Base-by-base conservation (phyloP, 2,888 invertebrate genomes). In the Melinopterus prodromus region DNA sequence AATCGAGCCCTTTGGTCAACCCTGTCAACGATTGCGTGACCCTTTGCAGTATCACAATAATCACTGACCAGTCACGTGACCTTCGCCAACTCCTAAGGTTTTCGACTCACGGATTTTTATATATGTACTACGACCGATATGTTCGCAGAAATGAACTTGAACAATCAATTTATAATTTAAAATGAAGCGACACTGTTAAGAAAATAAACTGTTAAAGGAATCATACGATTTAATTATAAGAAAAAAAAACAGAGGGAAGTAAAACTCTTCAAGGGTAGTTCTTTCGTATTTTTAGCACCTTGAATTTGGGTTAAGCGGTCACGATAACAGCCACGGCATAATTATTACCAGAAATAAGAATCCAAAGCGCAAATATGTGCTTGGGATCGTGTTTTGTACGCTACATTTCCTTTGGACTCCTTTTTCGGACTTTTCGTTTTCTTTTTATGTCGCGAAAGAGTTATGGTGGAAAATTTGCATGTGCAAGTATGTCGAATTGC, bases 21-120 rank as follows among this genome's bases (percentile, higher is more conserved):
- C 35, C 35, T 80, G 80, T 77, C 37, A n/a, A n/a, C 16, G 80
- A 79, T 88, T 83, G 88, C 88, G 87, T 88, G 88, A 85, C 86
- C 83, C 81, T 78, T 84, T 81, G 82, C 85, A 86, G 84, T 87
- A 87, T 86, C 85, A 85, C 82, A 86, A 84, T 82, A 85, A 86
- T 85, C 85, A 84, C 86, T 86, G 86, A 85, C 86, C 86, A 84
- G 83, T 86, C 87, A 88, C 86, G 87, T 86, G 87, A 87, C 83
- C 81, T 81, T 78, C 80, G 37, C 77, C 36, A 77, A 77, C 70
- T 76, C 71, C 71, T 79, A 79, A 80, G 71, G 77, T 37, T 80
- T 72, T 80, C 15, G 71, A 79, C 70, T 37, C 7, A 38, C 16
- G 70, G 15, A 77, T 77, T 77, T 77, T 69, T 77, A 77, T 77